A percentile compares a stretch with the other conserved stretches of the same genome.
These are phyloP conservation scores for Heterochromis multidens DNA, from an alignment of 2,113 vertebrate genomes.

Conservation along the genomic window DNA sequence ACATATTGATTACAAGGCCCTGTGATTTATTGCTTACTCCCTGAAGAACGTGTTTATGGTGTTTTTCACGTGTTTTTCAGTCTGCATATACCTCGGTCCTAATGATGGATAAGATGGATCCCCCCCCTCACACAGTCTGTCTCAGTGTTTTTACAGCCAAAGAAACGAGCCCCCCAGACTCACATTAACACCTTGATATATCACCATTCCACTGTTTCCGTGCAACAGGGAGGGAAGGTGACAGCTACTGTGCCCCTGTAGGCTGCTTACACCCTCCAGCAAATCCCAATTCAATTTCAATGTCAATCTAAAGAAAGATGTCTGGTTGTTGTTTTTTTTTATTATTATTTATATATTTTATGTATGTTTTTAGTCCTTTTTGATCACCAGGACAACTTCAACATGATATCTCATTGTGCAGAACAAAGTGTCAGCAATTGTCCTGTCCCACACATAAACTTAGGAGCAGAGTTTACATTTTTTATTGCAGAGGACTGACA, in stretches of 20 bases:
- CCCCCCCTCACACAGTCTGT: neutral
- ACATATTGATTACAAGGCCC: constrained; percentile 29
- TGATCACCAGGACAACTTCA: neutral
- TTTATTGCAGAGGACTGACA: neutral
- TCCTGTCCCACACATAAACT: neutral
- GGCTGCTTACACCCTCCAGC: constrained; percentile 23
- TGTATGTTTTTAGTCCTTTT: constrained; percentile 9
- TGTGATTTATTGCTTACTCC: constrained; percentile 44
- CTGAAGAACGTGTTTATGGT: constrained; percentile 16
- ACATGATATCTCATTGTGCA: neutral
- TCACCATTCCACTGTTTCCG: constrained; percentile 5
- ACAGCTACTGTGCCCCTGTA: constrained; percentile 36
- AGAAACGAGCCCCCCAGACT: constrained; percentile 54
- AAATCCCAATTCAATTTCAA: constrained; percentile 40
- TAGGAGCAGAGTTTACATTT: neutral
- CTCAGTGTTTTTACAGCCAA: constrained; percentile 54
- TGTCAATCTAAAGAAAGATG: constrained; percentile 10
- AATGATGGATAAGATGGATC: constrained; percentile 32
- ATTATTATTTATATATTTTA: neutral
- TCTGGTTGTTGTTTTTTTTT: neutral
- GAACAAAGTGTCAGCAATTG: constrained; percentile 1
- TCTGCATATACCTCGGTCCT: constrained; percentile 7
- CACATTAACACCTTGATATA: constrained; percentile 66
- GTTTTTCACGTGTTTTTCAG: constrained; percentile 34
- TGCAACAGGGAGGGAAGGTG: neutral